Base-by-base conservation (phyloP, 64 coral and sea anemone species). In the Orbicella faveolata region DNA sequence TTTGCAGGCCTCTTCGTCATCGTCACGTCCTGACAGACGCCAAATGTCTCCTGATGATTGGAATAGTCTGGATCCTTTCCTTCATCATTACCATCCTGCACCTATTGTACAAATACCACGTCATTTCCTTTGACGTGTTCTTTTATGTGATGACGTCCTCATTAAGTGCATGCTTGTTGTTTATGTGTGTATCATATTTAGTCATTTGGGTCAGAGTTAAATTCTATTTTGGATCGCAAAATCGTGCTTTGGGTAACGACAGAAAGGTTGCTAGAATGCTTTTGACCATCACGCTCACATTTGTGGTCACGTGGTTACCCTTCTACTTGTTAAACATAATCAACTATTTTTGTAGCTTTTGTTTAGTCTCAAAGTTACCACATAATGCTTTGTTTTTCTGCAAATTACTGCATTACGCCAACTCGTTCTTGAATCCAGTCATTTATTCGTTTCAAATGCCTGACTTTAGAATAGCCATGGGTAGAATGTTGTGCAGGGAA, bases 281-380 rank as follows among this genome's bases (percentile, higher is more conserved):
- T 62, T 95, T 95, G n/a, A 88, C 30, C 85, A 92, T 92, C 3
- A 95, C 93, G 4, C 37, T 86, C 20, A 39, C 63, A 25, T 91
- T 95, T 55, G 74, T 95, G 6, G 7, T 95, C 59, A 95, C 89
- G 0, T 95, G 93, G 93, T 34, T 91, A 77, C 89, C 89, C 12
- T 91, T 95, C 34, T 78, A 95, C 65, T 26, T 95, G 51, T 57
- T 95, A 33, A 95, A 95, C 84, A 82, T 91, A 57, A 91, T 91
- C 57, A 95, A 88, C 23, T 94, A 70, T 76, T 94, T 94, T 75
- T 94, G 93, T 48, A 75, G 77, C 17, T 79, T 86, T 39, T 90
- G 93, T 36, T 48, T 94, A 70, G 78, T 2, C 6, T 6, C 54
- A 25, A 75, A 59, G 21, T 19, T 94, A 9, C 88, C 93, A 26